Conservation (phyloP, 1,140 invertebrate genomes). For the Popillia japonica region DNA sequence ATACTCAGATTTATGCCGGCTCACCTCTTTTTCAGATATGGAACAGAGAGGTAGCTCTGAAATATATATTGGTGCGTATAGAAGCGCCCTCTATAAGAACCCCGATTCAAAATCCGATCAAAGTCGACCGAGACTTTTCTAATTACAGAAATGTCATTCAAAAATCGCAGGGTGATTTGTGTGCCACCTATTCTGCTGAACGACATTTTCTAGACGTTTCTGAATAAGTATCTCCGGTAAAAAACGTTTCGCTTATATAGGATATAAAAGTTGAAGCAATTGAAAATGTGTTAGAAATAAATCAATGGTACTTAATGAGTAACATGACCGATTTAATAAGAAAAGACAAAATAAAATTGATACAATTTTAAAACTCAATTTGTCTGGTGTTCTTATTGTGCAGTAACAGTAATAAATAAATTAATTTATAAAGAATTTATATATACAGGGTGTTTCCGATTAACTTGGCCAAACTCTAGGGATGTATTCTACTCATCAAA, state of each 20-base stretch:
- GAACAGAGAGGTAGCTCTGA: background rate
- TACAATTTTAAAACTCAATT: background rate
- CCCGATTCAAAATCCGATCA: background rate
- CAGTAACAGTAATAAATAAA: too few species aligned
- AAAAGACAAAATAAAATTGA: background rate
- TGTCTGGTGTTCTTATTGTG: too few species aligned
- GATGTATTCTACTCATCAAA: too few species aligned
- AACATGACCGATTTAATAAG: too few species aligned
- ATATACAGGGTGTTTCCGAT: too few species aligned
- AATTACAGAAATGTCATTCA: slow-evolving; percentile 51
- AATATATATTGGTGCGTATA: background rate
- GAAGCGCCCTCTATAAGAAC: background rate
- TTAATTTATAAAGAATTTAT: too few species aligned
- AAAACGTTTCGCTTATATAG: background rate
- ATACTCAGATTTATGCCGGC: slow-evolving; percentile 56
- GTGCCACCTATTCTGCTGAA: slow-evolving; percentile 32
- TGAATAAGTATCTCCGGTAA: background rate
- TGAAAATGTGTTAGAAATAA: background rate
- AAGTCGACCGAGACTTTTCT: slow-evolving; percentile 47
- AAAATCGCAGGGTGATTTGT: slow-evolving; percentile 54
- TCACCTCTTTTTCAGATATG: slow-evolving; percentile 40
- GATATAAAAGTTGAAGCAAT: too few species aligned
- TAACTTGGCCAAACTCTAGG: too few species aligned
- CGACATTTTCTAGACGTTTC: slow-evolving; percentile 1
- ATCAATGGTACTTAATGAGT: too few species aligned